Conservation (phyloP, 1,140 invertebrate genomes). For the Conus ventricosus region DNA sequence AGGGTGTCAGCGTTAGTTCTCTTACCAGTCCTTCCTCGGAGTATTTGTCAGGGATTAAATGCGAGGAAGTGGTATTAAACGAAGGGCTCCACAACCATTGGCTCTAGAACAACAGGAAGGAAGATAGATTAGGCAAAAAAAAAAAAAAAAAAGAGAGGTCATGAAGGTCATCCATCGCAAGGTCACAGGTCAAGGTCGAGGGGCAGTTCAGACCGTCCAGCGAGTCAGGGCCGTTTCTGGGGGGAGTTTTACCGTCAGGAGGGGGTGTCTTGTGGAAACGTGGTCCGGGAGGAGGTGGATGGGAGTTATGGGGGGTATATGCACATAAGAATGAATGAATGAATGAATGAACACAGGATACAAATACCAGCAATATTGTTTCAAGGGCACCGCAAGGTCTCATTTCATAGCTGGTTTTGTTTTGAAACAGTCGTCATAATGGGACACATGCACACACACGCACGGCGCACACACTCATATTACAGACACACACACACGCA, state of each 20-base stretch:
- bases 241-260: no score
- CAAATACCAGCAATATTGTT: no score
- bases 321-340: background rate
- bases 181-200: slow-evolving; percentile 25
- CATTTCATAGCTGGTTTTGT: no score
- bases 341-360: background rate
- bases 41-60: slow-evolving; percentile 72
- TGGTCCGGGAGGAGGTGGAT: background rate
- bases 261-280: no score
- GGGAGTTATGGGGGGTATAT: background rate
- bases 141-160: slow-evolving; percentile 19
- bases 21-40: slow-evolving; percentile 72
- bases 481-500: no score
- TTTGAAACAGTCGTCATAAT: no score
- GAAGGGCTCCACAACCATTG: slow-evolving; percentile 70
- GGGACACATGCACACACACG: no score
- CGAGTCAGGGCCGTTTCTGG: no score
- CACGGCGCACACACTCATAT: no score
- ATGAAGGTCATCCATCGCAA: slow-evolving; percentile 4
- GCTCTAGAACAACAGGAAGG: slow-evolving; percentile 65
- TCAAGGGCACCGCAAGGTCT: no score
- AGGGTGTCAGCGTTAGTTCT: slow-evolving; percentile 49
- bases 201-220: background rate
- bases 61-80: slow-evolving; percentile 67
- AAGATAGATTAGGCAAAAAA: slow-evolving; percentile 27